These are phyloP conservation scores for Eupeodes corollae DNA, from an alignment of 1,140 invertebrate genomes.

Conservation along the genomic window DNA sequence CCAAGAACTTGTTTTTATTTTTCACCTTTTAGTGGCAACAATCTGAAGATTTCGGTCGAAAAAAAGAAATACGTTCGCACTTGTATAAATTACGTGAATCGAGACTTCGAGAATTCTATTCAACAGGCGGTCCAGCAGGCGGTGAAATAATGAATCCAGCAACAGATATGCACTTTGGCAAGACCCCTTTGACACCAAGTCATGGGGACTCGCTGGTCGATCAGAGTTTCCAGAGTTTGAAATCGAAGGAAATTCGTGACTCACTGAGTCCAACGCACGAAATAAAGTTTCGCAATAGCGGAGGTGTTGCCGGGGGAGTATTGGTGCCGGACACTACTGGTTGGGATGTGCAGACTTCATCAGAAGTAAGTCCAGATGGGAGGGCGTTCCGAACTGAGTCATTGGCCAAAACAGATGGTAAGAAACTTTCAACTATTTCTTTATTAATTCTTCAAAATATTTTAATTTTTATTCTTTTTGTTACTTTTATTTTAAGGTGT, in stretches of 20 bases:
- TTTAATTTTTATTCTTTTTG: conserved; percentile 18
- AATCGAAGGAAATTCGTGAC: conserved; percentile 63
- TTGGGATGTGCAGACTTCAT: conserved; percentile 39
- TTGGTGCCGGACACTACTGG: conserved; percentile 33
- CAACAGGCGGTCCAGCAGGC: conserved; percentile 23
- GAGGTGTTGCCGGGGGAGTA: conserved; percentile 17
- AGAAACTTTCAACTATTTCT: conserved; percentile 17
- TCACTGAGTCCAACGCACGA: conserved; percentile 57
- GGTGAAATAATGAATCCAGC: conserved; percentile 39
- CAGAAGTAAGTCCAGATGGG: conserved; percentile 39
- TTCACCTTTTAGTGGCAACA: conserved; percentile 59
- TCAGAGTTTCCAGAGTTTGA: conserved; percentile 61
- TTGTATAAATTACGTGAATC: conserved; percentile 72
- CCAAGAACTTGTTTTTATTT: not conserved
- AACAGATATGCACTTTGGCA: conserved; percentile 20
- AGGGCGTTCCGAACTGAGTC: conserved; percentile 32
- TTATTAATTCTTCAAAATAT: too few relatives aligned
- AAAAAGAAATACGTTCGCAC: conserved; percentile 72
- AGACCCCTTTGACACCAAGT: conserved; percentile 38
- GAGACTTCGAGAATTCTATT: conserved; percentile 58
- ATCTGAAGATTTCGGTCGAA: conserved; percentile 70
- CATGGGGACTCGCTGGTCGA: conserved; percentile 57
- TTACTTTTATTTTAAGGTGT: conserved; percentile 38
- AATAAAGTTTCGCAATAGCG: conserved; percentile 22
- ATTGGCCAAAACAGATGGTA: conserved; percentile 33